phyloP scores from a whole-genome alignment of 1,140 invertebrate species.

The Ylistrum balloti region DNA sequence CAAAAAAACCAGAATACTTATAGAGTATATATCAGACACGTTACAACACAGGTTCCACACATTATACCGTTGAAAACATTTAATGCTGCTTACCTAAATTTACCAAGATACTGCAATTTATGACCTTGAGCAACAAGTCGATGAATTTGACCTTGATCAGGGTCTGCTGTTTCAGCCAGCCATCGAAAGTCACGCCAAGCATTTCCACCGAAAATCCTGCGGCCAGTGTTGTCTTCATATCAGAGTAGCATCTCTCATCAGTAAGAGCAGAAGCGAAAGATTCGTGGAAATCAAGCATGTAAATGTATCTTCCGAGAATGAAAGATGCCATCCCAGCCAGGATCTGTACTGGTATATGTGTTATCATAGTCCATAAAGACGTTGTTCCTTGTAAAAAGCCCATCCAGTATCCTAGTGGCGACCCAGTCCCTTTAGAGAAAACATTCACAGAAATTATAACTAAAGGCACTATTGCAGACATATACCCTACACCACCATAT shows the following conservation, averaged over 20 bases:
- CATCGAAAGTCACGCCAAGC: conserved; percentile 55
- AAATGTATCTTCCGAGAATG: conserved; percentile 58
- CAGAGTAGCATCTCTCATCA: conserved; percentile 54
- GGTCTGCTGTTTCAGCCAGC: conserved; percentile 52
- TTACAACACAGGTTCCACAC: too few relatives aligned
- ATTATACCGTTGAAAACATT: too few relatives aligned
- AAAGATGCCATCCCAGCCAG: conserved; percentile 60
- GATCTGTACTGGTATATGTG: conserved; percentile 58
- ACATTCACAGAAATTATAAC: conserved; percentile 49
- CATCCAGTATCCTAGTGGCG: conserved; percentile 59
- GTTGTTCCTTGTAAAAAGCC: conserved; percentile 53
- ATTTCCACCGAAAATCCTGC: conserved; percentile 65
- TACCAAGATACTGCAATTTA: conserved; percentile 59
- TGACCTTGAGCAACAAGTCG: conserved; percentile 52
- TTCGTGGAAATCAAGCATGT: conserved; percentile 60
- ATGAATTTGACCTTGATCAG: conserved; percentile 50
- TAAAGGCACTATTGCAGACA: conserved; percentile 59
- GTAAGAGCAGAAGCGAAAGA: conserved; percentile 41
- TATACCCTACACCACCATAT: conserved; percentile 60
- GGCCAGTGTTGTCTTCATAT: conserved; percentile 57
- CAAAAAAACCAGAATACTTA: too few relatives aligned
- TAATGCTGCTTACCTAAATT: conserved; percentile 61
- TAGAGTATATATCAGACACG: too few relatives aligned
- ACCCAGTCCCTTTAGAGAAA: conserved; percentile 53
- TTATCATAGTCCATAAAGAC: conserved; percentile 45